Evolutionary conservation across 2,888 invertebrate species (phyloP).

Genomic region (Cecidostiba fungosa): DNA sequence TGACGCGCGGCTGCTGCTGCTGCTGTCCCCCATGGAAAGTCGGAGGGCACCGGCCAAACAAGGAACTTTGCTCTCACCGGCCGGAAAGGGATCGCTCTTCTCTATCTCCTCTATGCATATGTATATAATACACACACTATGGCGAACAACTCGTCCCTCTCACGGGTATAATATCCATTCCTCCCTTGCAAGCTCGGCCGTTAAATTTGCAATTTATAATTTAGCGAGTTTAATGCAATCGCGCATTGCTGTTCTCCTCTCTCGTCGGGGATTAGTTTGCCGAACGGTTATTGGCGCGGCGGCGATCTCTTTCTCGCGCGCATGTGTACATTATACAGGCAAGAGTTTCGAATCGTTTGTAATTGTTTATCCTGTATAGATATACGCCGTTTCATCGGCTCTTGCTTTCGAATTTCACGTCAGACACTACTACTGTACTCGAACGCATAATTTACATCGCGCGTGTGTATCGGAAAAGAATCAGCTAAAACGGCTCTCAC

Average conservation of each 20-base stretch:
- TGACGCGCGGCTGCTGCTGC: background rate
- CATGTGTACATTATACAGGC: background rate
- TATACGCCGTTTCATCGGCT: too few species aligned
- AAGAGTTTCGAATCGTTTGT: too few species aligned
- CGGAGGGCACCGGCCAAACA: constrained; percentile 28
- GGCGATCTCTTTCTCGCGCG: too few species aligned
- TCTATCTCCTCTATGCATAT: constrained; percentile 19
- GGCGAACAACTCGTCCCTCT: constrained; percentile 41
- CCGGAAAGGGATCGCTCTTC: constrained; percentile 49
- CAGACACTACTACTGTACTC: too few species aligned
- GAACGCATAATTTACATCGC: too few species aligned
- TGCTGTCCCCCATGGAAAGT: background rate
- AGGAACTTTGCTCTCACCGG: constrained; percentile 56
- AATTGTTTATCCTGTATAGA: too few species aligned
- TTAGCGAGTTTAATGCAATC: constrained; percentile 51
- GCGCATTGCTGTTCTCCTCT: constrained; percentile 26
- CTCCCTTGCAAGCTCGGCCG: constrained; percentile 55
- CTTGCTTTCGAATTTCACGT: too few species aligned
- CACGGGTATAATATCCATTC: constrained; percentile 59
- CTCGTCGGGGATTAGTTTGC: constrained; percentile 29
- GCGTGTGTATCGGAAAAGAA: background rate
- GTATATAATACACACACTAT: too few species aligned
- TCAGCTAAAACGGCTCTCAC: background rate
- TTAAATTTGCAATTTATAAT: constrained; percentile 63
- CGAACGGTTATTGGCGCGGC: constrained; percentile 35